Evolutionary conservation across 1,140 invertebrate species (phyloP).

Genomic region (Myzus persicae): DNA sequence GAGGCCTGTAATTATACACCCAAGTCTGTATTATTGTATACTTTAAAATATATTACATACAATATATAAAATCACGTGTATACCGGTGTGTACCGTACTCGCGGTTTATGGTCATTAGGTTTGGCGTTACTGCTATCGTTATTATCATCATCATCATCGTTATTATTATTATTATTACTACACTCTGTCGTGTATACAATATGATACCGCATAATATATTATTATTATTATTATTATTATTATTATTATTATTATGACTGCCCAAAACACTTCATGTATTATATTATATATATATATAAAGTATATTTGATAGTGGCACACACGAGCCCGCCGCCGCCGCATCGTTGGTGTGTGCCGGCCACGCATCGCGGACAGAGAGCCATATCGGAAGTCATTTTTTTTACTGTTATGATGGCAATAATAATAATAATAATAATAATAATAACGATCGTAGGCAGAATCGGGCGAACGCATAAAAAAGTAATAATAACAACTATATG

Average conservation of each 20-base stretch:
- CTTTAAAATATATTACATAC: background rate
- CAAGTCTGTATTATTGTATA: background rate
- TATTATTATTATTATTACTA: background rate
- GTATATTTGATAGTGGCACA: background rate
- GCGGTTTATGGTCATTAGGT: conserved; percentile 13
- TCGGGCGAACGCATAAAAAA: background rate
- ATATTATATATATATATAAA: background rate
- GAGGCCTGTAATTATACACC: background rate
- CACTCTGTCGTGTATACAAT: background rate
- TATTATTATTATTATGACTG: background rate
- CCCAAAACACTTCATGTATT: background rate
- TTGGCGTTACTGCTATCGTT: conserved; percentile 3
- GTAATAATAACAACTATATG: background rate
- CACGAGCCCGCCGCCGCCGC: background rate
- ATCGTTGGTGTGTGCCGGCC: background rate
- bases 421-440: background rate
- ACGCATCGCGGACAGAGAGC: background rate
- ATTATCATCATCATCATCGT: background rate
- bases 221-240: too few relatives aligned
- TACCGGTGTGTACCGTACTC: background rate
- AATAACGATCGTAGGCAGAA: conserved; percentile 7
- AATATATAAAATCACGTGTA: background rate
- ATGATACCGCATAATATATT: background rate
- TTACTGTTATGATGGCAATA: background rate
- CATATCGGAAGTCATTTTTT: background rate